Evolutionary conservation across 2,113 vertebrate species (phyloP), one percentile per base, ranked within the genome.

Genomic region (Drymodes brunneopygia): DNA sequence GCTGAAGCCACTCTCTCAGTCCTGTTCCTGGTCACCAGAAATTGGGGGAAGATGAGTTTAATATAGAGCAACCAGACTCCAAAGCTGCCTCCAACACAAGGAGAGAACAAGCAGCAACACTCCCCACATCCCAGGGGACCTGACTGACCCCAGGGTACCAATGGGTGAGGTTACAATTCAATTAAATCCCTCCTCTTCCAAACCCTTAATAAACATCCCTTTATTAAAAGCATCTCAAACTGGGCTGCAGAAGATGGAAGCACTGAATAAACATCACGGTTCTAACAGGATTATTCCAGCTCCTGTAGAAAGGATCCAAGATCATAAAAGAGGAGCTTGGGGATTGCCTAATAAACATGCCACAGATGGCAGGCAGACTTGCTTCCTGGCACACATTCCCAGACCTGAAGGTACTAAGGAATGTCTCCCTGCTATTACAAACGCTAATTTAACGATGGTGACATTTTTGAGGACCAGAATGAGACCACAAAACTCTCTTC

Each of bases 401-500:
- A 88, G 90, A 79, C 86, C 79, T 57, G 13, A 54, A 90, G 74
- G 86, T 71, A 80, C 86, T 19, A 2, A 77, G 82, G 88, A 92
- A 92, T 56, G 80, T 62, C 85, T 92, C 86, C 5, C 75, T 81
- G 90, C 82, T 80, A 58, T 88, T 90, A 88, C 72, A 86, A 86
- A 93, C 3, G 2, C 80, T 83, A 73, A 88, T 81, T 90, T 75
- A 86, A 82, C 1, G 7, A 92, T 47, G 82, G 91, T 92, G 95
- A 88, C 94, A 94, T 94, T 95, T 96, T 2, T 90, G 88, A 94
- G 75, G 86, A 83, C 69, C 79, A 88, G 86, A 96, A 92, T 15
- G 83, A 95, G 86, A 94, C 96, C 95, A 81, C 92, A 96, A 92
- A 95, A 91, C 88, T 84, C 94, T 90, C 70, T 81, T 88, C 92